A percentile compares a stretch with the other conserved stretches of the same genome.
phyloP scores from a whole-genome alignment of 2,888 invertebrate genomes.

The Philonicus albiceps region DNA sequence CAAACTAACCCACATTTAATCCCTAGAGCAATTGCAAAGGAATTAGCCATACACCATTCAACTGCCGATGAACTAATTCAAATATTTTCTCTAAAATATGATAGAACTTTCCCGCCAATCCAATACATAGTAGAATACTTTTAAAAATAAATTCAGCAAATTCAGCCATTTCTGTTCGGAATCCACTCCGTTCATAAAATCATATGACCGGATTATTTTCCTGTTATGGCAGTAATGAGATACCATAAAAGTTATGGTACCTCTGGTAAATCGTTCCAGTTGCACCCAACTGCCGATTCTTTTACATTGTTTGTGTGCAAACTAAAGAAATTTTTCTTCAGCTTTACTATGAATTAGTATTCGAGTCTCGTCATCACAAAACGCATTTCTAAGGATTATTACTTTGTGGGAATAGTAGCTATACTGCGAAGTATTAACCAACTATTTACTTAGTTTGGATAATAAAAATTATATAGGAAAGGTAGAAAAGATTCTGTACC shows the following conservation, averaged over 20 bases:
- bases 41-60: no score
- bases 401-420: neutral
- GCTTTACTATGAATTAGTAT: neutral
- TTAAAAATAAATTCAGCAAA: neutral
- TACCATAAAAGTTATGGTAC: neutral
- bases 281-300: neutral
- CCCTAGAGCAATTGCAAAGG: no score
- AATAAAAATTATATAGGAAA: neutral
- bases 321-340: neutral
- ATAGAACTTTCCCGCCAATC: no score
- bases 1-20: no score
- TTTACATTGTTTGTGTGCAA: neutral
- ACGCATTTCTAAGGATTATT: neutral
- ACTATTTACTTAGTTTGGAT: neutral
- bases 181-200: neutral
- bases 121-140: neutral
- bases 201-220: neutral
- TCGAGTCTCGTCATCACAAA: neutral
- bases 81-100: no score
- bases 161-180: neutral
- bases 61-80: no score
- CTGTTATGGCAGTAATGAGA: neutral
- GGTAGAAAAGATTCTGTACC: neutral
- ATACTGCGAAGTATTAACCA: neutral
- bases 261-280: neutral